Base-by-base conservation (phyloP, 2,113 vertebrate species). In the Lepus americanus region DNA sequence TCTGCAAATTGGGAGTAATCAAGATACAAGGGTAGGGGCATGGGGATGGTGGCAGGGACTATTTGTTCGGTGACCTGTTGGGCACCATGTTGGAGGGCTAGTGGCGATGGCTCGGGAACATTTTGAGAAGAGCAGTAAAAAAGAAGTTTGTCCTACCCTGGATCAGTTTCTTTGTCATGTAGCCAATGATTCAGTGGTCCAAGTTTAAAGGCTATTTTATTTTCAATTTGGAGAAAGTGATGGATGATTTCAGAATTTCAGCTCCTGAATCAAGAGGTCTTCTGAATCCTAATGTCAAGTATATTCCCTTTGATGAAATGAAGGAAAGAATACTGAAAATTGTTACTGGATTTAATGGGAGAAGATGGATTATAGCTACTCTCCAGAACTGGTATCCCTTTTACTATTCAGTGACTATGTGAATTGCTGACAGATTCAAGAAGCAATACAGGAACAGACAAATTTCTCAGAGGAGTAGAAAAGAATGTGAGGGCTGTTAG, bases 401-500 rank as follows among this genome's bases (percentile, higher is more conserved):
- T 99, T 98, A 99, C 99, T 83, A 99, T 99, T 98, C 99, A 99
- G 97, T 99, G 99, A 96, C 98, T 99, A 96, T 99, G 99, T 96
- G 99, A 99, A 98, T 98, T 99, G 93, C 99, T 99, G 93, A 99
- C 99, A 96, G 99, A 99, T 98, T 99, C 99, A 92, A 99, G 99
- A 98, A 99, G 99, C 98, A 99, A 99, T 98, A 99, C 99, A 94
- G 99, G 99, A 97, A 99, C 99, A 95, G 99, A 99, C 95, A 99
- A 99, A 97, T 99, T 99, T 98, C 99, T 99, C 95, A 98, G 99
- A 97, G 99, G 99, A 93, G 99, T 99, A 95, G 99, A 99, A 98
- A 99, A 99, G 99, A 99, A 99, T 96, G 99, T 99, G 94, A 99
- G 99, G 99, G 99, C 99, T 97, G 99, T 99, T 96, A 99, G 99